phyloP scores from a whole-genome alignment of 37 sponge, comb jelly and placozoan genomes.

The Agelas oroides region DNA sequence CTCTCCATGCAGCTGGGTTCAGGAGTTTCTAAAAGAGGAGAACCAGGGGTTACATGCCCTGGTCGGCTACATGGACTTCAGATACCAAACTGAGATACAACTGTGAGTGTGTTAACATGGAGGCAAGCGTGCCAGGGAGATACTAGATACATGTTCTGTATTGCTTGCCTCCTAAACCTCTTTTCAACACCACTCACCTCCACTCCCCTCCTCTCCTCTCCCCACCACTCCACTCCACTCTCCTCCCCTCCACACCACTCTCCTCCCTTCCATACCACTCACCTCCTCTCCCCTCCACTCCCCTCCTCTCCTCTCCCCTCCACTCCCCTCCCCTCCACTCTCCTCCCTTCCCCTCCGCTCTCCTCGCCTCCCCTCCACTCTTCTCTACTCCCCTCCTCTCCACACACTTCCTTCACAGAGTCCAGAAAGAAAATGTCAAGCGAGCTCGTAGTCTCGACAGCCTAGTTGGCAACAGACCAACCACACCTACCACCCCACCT shows the following conservation, averaged over 20 bases:
- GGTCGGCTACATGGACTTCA: constrained; percentile 71
- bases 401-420: no score
- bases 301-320: no score
- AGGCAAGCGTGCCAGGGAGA: no score
- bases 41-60: constrained; percentile 73
- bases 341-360: neutral
- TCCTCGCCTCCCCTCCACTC: neutral
- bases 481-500: no score
- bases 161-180: no score
- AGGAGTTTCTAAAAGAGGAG: constrained; percentile 70
- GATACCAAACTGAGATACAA: constrained; percentile 58
- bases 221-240: neutral
- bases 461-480: no score
- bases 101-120: no score
- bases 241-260: neutral
- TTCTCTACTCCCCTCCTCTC: no score
- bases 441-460: no score
- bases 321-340: neutral
- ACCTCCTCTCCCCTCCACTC: neutral
- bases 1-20: constrained; percentile 69
- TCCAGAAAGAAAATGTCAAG: no score
- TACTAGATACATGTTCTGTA: no score
- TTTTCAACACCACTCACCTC: neutral
- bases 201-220: neutral
- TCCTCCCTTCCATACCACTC: neutral